phyloP scores from a whole-genome alignment of 30 jellyfish, hydroid and myxozoan genomes.

The Turritopsis rubra region DNA sequence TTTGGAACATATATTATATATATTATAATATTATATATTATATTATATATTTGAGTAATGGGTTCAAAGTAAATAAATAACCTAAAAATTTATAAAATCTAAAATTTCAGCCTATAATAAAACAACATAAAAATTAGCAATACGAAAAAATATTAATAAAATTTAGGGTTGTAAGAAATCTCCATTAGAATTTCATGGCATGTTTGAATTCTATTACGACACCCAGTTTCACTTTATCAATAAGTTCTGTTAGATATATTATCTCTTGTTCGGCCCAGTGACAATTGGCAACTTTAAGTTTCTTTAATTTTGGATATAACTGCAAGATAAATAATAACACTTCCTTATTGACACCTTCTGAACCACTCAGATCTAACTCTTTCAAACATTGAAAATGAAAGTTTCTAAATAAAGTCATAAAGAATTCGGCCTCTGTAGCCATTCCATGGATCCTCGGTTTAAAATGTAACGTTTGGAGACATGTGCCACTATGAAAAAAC shows the following conservation, averaged over 20 bases:
- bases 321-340: not conserved
- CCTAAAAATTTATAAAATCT: no score
- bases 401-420: not conserved
- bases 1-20: no score
- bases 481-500: not conserved
- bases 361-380: not conserved
- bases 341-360: not conserved
- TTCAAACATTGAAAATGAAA: constrained; percentile 1
- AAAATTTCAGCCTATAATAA: no score
- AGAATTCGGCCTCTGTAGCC: not conserved
- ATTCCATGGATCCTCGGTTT: not conserved
- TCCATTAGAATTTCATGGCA: not conserved
- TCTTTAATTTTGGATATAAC: constrained; percentile 3
- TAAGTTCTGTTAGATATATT: not conserved
- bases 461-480: not conserved
- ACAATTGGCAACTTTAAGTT: constrained; percentile 4
- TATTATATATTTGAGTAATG: no score
- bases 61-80: no score
- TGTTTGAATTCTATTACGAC: not conserved
- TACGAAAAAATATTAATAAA: no score
- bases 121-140: not conserved
- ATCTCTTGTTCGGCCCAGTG: not conserved
- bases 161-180: not conserved
- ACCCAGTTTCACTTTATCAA: not conserved
- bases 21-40: no score